Evolutionary conservation across 2,113 vertebrate genomes (phyloP), one percentile per base, ranked within the genome.

Genomic region (Lepisosteus osseus): DNA sequence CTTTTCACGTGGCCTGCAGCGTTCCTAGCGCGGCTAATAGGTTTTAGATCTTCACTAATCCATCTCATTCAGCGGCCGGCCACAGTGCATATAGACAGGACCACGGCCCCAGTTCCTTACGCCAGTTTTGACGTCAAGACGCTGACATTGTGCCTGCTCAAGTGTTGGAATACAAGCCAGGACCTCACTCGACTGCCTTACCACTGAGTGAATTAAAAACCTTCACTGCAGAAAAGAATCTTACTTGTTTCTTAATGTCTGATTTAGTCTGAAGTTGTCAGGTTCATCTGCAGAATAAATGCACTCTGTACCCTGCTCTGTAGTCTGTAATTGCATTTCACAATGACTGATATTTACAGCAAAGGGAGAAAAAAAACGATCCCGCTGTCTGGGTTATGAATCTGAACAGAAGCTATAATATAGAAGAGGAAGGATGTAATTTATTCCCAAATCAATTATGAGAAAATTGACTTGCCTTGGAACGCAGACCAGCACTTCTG

Each of bases 241-340:
- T 67, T 6, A 29, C 62, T 63, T 71, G 47, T 45, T 6, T 70
- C 44, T 57, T 73, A 67, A 70, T 54, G 54, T 69, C 72, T 73
- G 81, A 89, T 81, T 81, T 61, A 74, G 78, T 81, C 78, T 80
- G 71, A 77, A 82, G 75, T 70, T 78, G 81, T 85, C 56, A 47
- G 82, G 84, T 82, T 80, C 86, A 83, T 84, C 77, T 84, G 77
- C 80, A 85, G 83, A 80, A 86, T 86, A 85, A 88, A 90, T 85
- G 84, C 82, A 73, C 85, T 84, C 84, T 84, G 84, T 73, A 63
- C 83, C 72, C 76, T 69, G 72, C 89, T 84, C 85, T 85, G 84
- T 84, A 87, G 84, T 84, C 86, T 77, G 87, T 88, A 87, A 90
- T 89, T 88, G 89, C 85, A 85, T 90, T 87, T 89, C 84, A 78